These are phyloP conservation scores for Drosophila subobscura DNA, from an alignment of 1,140 invertebrate species.

Conservation along the genomic window DNA sequence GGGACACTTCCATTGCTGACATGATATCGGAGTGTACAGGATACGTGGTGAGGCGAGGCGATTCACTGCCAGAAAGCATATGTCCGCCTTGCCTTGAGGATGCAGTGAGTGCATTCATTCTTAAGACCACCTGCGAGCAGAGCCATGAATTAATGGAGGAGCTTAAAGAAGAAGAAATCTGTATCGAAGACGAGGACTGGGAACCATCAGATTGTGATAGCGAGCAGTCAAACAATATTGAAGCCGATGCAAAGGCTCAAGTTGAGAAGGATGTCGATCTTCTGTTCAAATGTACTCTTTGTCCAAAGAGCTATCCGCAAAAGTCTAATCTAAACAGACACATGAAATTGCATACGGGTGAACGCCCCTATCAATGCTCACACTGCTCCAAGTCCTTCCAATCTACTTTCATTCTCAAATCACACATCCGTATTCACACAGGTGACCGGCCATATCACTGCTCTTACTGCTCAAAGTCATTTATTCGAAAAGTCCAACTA, in stretches of 20 bases:
- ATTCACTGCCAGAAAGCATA: neutral
- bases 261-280: no score
- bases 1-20: no score
- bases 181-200: no score
- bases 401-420: neutral
- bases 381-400: conserved; percentile 2
- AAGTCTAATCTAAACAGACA: neutral
- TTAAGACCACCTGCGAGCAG: neutral
- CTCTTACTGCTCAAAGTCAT: conserved; percentile 3
- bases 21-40: no score
- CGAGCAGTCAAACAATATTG: no score
- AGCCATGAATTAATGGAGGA: neutral
- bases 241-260: no score
- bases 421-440: neutral
- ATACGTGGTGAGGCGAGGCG: neutral
- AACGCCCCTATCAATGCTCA: conserved; percentile 1
- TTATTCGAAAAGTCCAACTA: neutral
- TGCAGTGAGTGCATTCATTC: neutral
- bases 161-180: neutral
- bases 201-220: no score
- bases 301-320: no score
- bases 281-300: no score
- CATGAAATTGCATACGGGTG: no score
- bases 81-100: neutral
- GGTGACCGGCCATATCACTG: conserved; percentile 1